phyloP scores from a whole-genome alignment of 1,140 invertebrate species.

The Elymnias hypermnestra region DNA sequence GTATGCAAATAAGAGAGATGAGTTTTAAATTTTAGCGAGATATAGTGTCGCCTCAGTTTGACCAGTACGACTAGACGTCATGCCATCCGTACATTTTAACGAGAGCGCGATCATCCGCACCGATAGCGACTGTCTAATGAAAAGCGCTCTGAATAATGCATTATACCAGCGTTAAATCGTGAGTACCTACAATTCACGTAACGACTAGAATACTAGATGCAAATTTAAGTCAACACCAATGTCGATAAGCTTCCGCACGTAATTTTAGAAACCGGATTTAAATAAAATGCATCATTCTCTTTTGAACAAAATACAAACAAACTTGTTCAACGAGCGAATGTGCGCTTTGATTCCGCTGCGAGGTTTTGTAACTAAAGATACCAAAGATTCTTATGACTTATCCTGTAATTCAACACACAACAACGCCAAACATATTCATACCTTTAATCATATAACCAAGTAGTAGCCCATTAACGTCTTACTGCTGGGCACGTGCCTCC shows the following conservation, averaged over 20 bases:
- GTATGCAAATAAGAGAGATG: slow-evolving; percentile 10
- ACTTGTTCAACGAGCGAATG: too few species aligned
- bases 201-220: slow-evolving; percentile 65
- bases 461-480: too few species aligned
- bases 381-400: too few species aligned
- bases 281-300: slow-evolving; percentile 37
- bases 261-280: slow-evolving; percentile 51
- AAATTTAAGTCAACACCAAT: slow-evolving; percentile 66
- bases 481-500: too few species aligned
- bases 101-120: slow-evolving; percentile 63
- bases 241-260: slow-evolving; percentile 58
- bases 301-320: too few species aligned
- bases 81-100: slow-evolving; percentile 73
- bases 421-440: too few species aligned
- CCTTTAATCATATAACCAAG: too few species aligned
- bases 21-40: slow-evolving; percentile 29
- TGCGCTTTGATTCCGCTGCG: too few species aligned
- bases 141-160: slow-evolving; percentile 74
- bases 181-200: slow-evolving; percentile 64
- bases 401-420: too few species aligned
- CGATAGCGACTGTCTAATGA: slow-evolving; percentile 71
- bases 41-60: slow-evolving; percentile 42
- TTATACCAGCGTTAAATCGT: slow-evolving; percentile 75
- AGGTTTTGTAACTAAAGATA: too few species aligned
- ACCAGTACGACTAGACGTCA: slow-evolving; percentile 66